phyloP scores from a whole-genome alignment of 1,140 invertebrate species.

The Leucophenga varia region DNA sequence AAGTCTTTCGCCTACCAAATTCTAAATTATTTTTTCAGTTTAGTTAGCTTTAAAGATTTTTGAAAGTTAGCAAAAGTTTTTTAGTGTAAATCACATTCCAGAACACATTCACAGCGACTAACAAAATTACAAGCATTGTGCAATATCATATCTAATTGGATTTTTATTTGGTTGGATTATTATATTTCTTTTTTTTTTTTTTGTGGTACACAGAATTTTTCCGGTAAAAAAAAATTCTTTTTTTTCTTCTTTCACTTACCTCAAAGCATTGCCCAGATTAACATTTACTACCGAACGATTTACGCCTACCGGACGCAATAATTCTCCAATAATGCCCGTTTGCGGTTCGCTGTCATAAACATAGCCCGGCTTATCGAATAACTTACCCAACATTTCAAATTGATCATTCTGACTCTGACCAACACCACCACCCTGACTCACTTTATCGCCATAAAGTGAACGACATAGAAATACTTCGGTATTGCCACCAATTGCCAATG shows the following conservation, averaged over 20 bases:
- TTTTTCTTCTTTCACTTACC: constrained; percentile 30
- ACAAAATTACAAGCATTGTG: constrained; percentile 55
- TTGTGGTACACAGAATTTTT: constrained; percentile 11
- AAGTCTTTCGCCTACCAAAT: no score
- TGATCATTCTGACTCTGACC: constrained; percentile 34
- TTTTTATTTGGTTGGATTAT: constrained; percentile 11
- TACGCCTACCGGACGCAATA: constrained; percentile 53
- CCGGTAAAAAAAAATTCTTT: neutral
- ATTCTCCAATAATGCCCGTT: constrained; percentile 63
- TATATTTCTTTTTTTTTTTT: constrained; percentile 36
- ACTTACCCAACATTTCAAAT: constrained; percentile 61
- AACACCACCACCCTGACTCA: constrained; percentile 3
- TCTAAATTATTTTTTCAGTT: no score
- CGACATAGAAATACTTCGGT: constrained; percentile 64
- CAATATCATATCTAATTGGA: constrained; percentile 55
- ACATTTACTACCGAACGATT: constrained; percentile 51
- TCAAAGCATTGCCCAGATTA: constrained; percentile 41
- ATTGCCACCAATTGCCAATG: constrained; percentile 57
- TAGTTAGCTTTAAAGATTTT: no score
- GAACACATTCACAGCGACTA: constrained; percentile 20
- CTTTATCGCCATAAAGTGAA: constrained; percentile 62
- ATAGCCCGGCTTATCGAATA: constrained; percentile 65
- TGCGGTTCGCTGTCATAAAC: constrained; percentile 56
- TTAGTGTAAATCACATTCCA: no score
- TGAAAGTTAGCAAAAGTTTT: no score